Evolutionary conservation across 2,888 invertebrate genomes (phyloP).

Genomic region (Malthinus seriepunctatus): DNA sequence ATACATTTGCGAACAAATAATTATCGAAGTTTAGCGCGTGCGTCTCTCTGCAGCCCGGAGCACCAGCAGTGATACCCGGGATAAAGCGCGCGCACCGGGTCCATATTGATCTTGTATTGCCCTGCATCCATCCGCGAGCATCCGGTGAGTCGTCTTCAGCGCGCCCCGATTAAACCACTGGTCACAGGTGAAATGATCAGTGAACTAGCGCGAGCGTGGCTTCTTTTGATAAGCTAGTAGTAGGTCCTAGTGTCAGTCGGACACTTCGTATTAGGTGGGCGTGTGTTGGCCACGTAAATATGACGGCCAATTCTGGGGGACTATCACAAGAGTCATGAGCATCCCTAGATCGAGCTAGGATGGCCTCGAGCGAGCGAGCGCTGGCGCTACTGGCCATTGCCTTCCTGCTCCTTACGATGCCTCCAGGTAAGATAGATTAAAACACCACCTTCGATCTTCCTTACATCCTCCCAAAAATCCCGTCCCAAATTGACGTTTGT

Average conservation of each 20-base stretch:
- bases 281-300: slow-evolving; percentile 42
- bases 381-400: slow-evolving; percentile 51
- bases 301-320: slow-evolving; percentile 54
- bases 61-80: slow-evolving; percentile 60
- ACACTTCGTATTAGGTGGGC: slow-evolving; percentile 37
- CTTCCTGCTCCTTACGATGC: slow-evolving; percentile 51
- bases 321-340: slow-evolving; percentile 48
- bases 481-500: too few species aligned
- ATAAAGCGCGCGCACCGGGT: slow-evolving; percentile 50
- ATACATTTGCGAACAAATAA: slow-evolving; percentile 8
- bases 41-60: slow-evolving; percentile 48
- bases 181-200: slow-evolving; percentile 46
- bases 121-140: slow-evolving; percentile 31
- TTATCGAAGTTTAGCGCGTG: slow-evolving; percentile 43
- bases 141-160: slow-evolving; percentile 33
- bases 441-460: neutral
- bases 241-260: slow-evolving; percentile 37
- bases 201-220: slow-evolving; percentile 45
- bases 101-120: slow-evolving; percentile 40
- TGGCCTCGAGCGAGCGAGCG: slow-evolving; percentile 49
- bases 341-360: slow-evolving; percentile 48
- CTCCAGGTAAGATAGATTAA: slow-evolving; percentile 47
- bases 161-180: slow-evolving; percentile 36
- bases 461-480: neutral
- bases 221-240: slow-evolving; percentile 50